Percentiles rank a stretch among this genome's conserved stretches.
phyloP scores from a whole-genome alignment of 2,888 invertebrate genomes.

The Himalopsyche anomala region DNA sequence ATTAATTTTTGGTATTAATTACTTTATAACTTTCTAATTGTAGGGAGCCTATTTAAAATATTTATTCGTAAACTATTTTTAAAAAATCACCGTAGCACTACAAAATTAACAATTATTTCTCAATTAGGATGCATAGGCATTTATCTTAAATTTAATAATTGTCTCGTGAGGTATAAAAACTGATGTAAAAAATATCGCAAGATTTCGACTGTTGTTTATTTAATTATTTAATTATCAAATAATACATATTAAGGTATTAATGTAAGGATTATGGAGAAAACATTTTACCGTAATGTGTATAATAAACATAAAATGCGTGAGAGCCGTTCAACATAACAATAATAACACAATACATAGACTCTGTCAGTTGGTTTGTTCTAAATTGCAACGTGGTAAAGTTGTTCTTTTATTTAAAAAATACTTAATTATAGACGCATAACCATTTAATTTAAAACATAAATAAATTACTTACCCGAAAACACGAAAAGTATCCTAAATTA shows the following conservation, averaged over 20 bases:
- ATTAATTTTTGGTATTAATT: conserved; percentile 13
- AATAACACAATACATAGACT: not conserved
- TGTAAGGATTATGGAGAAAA: too few species aligned
- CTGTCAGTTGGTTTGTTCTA: conserved; percentile 22
- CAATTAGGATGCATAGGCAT: not conserved
- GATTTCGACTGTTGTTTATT: not conserved
- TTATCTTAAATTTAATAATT: conserved; percentile 20
- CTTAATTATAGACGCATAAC: not conserved
- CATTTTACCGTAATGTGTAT: too few species aligned
- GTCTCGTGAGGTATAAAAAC: conserved; percentile 4
- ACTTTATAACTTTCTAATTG: conserved; percentile 22
- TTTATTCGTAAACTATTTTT: not conserved
- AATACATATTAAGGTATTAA: not conserved
- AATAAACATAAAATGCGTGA: not conserved
- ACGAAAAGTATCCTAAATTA: not conserved
- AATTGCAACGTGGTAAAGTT: conserved; percentile 34
- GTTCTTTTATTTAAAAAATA: not conserved
- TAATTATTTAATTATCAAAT: not conserved
- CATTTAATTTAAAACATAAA: not conserved
- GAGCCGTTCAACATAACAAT: not conserved
- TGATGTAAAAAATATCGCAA: not conserved
- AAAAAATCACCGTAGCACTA: not conserved
- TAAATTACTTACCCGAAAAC: not conserved
- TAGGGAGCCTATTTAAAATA: not conserved
- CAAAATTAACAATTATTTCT: not conserved